These are phyloP conservation scores for Erythrocercus mccallii DNA, from an alignment of 2,113 vertebrate genomes.

Conservation along the genomic window DNA sequence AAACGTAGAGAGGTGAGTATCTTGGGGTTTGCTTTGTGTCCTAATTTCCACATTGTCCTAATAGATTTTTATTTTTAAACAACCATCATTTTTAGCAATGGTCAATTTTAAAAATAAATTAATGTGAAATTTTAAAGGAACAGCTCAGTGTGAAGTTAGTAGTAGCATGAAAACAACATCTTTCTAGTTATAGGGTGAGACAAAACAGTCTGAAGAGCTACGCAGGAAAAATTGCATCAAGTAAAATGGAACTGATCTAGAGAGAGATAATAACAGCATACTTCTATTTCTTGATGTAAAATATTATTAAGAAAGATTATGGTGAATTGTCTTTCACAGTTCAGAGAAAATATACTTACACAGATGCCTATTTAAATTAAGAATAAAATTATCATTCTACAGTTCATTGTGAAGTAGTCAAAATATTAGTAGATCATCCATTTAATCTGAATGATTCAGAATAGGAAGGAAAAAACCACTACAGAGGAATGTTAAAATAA, in stretches of 20 bases:
- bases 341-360: constrained; percentile 12
- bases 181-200: not conserved
- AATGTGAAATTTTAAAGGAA: not conserved
- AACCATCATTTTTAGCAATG: not conserved
- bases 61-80: not conserved
- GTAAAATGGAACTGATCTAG: not conserved
- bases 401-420: constrained; percentile 2
- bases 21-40: not conserved
- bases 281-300: not conserved
- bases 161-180: not conserved
- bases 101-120: not conserved
- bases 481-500: not conserved
- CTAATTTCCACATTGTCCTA: not conserved
- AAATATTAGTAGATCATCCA: not conserved
- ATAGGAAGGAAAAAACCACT: not conserved
- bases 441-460: not conserved
- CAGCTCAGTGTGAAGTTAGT: not conserved
- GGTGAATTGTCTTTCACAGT: constrained; percentile 28
- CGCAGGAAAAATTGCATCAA: not conserved
- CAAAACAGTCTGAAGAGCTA: not conserved
- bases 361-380: constrained; percentile 20
- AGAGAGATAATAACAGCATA: not conserved
- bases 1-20: not conserved
- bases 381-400: not conserved
- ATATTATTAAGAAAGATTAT: constrained; percentile 18